Conservation (phyloP, 2,113 vertebrate species). For the Nycticryphes semicollaris region DNA sequence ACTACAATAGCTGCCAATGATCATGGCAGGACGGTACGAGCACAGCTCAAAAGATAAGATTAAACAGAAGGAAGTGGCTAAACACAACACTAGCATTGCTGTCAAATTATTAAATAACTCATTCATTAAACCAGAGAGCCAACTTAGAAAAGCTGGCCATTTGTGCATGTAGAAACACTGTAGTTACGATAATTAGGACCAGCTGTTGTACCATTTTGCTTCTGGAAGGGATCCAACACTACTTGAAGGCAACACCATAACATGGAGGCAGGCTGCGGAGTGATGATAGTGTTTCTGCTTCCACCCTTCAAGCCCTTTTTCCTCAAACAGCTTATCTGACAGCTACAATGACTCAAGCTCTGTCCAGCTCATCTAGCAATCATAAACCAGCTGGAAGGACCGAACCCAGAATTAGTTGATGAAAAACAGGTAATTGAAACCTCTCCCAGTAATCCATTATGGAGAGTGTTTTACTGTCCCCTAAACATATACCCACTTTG, state of each 20-base stretch:
- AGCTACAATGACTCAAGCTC: not conserved
- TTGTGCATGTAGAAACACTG: slow-evolving; percentile 50
- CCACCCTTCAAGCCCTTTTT: not conserved
- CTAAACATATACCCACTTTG: not conserved
- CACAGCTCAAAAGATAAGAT: slow-evolving; percentile 33
- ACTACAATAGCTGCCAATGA: not conserved
- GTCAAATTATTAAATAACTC: slow-evolving; percentile 71
- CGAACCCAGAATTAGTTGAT: not conserved
- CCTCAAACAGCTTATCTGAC: slow-evolving; percentile 15
- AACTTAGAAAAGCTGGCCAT: slow-evolving; percentile 57
- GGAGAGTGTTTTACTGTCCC: not conserved
- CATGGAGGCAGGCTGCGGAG: slow-evolving; percentile 31
- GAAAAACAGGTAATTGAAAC: not conserved
- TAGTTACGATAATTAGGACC: slow-evolving; percentile 77
- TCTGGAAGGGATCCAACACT: slow-evolving; percentile 67
- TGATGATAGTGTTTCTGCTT: not conserved
- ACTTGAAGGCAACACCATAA: slow-evolving; percentile 43
- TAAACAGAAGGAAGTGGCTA: slow-evolving; percentile 59
- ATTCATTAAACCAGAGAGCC: slow-evolving; percentile 54
- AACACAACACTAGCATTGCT: slow-evolving; percentile 31
- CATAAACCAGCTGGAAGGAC: slow-evolving; percentile 29
- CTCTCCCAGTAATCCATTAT: not conserved
- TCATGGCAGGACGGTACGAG: not conserved
- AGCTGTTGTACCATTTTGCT: slow-evolving; percentile 72
- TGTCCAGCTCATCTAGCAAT: not conserved